These are phyloP conservation scores for Drosophila putrida DNA, from an alignment of 2,888 invertebrate genomes.

Conservation along the genomic window DNA sequence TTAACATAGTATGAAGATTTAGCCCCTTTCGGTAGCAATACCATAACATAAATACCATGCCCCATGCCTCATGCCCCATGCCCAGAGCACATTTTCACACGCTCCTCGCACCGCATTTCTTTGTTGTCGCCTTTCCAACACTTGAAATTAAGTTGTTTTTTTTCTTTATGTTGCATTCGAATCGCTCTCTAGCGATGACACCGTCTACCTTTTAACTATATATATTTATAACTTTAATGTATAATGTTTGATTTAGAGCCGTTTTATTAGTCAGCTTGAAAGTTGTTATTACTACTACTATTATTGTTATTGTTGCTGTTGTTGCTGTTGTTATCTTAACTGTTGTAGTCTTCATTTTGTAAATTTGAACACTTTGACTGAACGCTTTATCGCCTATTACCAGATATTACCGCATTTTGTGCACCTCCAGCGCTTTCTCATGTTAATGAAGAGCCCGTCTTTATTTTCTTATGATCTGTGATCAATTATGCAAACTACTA, in stretches of 20 bases:
- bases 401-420: slow-evolving; percentile 55
- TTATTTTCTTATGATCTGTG: slow-evolving; percentile 31
- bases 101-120: slow-evolving; percentile 45
- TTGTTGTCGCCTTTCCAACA: slow-evolving; percentile 25
- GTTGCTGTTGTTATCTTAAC: slow-evolving; percentile 19
- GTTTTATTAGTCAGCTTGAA: slow-evolving; percentile 50
- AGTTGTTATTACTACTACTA: slow-evolving; percentile 9
- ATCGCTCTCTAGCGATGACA: slow-evolving; percentile 1
- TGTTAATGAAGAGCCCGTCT: slow-evolving; percentile 47
- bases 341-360: slow-evolving; percentile 40
- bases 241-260: slow-evolving; percentile 40
- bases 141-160: slow-evolving; percentile 37
- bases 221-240: background rate
- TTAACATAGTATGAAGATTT: slow-evolving; percentile 8
- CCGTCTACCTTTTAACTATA: background rate
- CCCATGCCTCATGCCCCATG: too few species aligned
- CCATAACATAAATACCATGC: too few species aligned
- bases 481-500: slow-evolving; percentile 57
- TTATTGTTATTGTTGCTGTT: slow-evolving; percentile 5
- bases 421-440: slow-evolving; percentile 44
- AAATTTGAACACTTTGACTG: slow-evolving; percentile 37
- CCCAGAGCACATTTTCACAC: slow-evolving; percentile 41
- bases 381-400: slow-evolving; percentile 57
- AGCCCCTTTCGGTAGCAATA: background rate
- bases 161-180: slow-evolving; percentile 29